Evolutionary conservation across 2,888 invertebrate species (phyloP), one percentile per base, ranked within the genome.

Genomic region (Sphecodes monilicornis): DNA sequence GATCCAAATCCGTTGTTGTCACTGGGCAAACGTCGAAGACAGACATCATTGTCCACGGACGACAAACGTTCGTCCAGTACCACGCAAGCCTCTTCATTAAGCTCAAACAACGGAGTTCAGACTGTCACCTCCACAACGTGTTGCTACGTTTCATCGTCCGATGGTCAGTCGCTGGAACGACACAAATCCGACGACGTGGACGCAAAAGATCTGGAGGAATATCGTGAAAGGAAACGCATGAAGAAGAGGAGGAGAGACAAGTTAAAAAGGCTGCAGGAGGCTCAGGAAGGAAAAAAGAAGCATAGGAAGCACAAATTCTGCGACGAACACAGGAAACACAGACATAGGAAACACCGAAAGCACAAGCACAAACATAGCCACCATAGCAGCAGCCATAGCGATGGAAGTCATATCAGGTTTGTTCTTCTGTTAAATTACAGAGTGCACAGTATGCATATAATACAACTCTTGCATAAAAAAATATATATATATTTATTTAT

Each of bases 361-460:
- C 97, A 97, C 90, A 97, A 97, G 94, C 98, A 97, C 93, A 97
- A 96, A 84, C 97, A 97, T 91, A 96, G 96, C 89, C 97, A 97
- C 95, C 97, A 97, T 91, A 97, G 97, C 94, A 97, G 97, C 94
- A 97, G 97, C 92, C 96, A 97, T 96, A 97, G 94, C 96, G 97
- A 92, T 95, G 96, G 96, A 69, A 96, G 96, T 88, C 95, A 95
- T 66, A 93, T 95, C 64, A 93, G 93, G 93, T 93, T 82, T 68
- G 89, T 69, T 36, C n/a, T 13, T 22, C 8, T 54, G 41, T 54
- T 3, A 1, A 29, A 11, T 60, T 39, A 8, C 29, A 18, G 1
- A 46, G 8, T 22, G 6, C n/a, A n/a, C n/a, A n/a, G n/a, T n/a
- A n/a, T 36, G 2, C 13, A 0, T 46, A 22, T 8, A 46, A 46